Evolutionary conservation across 2,113 vertebrate genomes (phyloP).

Genomic region (Apteryx mantelli): DNA sequence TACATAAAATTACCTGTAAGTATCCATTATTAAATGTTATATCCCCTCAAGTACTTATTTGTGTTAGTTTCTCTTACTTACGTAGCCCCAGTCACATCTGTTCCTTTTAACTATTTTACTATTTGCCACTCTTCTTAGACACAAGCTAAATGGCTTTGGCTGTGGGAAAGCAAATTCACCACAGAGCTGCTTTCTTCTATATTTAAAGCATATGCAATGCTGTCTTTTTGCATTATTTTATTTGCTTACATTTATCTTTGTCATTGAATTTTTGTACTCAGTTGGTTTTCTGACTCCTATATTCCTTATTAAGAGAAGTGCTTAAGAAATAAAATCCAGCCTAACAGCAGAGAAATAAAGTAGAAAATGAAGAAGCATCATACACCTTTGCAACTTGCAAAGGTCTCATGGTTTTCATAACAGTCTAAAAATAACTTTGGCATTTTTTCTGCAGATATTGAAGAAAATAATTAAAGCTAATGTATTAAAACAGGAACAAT

Average conservation of each 20-base stretch:
- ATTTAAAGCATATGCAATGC: neutral
- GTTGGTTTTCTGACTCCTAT: neutral
- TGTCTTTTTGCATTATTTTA: neutral
- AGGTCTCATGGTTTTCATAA: accelerated
- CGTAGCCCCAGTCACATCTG: constrained; percentile 2
- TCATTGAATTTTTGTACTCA: neutral
- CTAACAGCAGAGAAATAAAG: neutral
- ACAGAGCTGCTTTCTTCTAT: neutral
- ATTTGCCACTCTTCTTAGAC: constrained; percentile 19
- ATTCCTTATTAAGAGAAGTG: neutral
- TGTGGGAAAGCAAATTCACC: neutral
- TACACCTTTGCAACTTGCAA: neutral
- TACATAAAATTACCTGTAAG: constrained; percentile 14
- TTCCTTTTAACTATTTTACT: constrained; percentile 52
- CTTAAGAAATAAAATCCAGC: neutral
- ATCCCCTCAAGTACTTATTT: constrained; percentile 16
- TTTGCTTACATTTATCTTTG: neutral
- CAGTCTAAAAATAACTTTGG: neutral
- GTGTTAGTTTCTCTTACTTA: constrained; percentile 20
- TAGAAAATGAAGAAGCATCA: neutral
- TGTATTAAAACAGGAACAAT: neutral
- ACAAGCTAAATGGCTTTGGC: neutral
- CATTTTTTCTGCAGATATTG: neutral
- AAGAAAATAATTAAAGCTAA: neutral
- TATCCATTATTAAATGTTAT: constrained; percentile 35